Evolutionary conservation across 2,113 vertebrate species (phyloP), one percentile per base, ranked within the genome.

Genomic region (Sigmodon hispidus): DNA sequence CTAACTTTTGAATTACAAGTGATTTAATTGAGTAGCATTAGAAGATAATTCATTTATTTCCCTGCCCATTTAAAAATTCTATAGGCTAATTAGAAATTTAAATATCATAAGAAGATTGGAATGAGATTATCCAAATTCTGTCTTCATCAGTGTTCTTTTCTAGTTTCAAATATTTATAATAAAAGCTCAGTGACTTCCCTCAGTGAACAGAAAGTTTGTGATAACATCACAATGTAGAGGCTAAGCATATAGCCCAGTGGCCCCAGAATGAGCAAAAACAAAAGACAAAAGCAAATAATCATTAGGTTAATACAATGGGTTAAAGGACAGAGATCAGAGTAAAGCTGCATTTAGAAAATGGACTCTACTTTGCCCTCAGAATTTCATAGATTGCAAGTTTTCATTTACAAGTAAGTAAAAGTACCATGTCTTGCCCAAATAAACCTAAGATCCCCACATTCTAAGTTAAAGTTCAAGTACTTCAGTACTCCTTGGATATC

Each of bases 271-370:
- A 59, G 77, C 29, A 15, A 21, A 45, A 26, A 6, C 5, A 7
- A 21, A 84, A 17, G 43, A 75, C 94, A 9, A 75, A 65, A 40
- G 22, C 36, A 26, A 24, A 81, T 81, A 12, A 29, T 16, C 1
- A 94, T 95, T 16, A 40, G 21, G 70, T 96, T 96, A 96, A 95
- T 96, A 72, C 73, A 85, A 72, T 72, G 67, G 21, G 96, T 95
- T 67, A 98, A 96, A 97, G 81, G 89, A 94, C 91, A 94, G 69
- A 96, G 69, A 95, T 96, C 96, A 89, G 87, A 97, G 95, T 96
- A 81, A 95, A 95, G 92, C 73, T 81, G 90, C 90, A 55, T 69
- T 94, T 73, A 96, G 24, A 96, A 97, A 97, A 95, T 57, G 31
- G 65, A 59, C 11, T 81, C 7, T 95, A 76, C 86, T 96, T 96